Conservation (phyloP, 2,113 vertebrate genomes). For the Lepus europaeus region DNA sequence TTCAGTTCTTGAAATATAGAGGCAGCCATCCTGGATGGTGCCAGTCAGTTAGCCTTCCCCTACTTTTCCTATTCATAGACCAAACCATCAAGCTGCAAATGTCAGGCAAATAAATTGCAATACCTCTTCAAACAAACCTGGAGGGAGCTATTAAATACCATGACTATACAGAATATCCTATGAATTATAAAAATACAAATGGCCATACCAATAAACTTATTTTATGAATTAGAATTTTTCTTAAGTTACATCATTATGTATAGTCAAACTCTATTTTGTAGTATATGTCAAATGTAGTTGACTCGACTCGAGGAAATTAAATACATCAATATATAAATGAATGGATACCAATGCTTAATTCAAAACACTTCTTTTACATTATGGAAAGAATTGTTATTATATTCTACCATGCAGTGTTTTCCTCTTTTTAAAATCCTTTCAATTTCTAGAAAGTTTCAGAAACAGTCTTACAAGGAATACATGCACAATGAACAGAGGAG, state of each 20-base stretch:
- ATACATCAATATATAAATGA: not conserved
- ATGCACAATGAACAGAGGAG: slow-evolving; percentile 49
- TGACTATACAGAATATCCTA: slow-evolving; percentile 38
- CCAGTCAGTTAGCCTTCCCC: not conserved
- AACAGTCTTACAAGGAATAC: slow-evolving; percentile 49
- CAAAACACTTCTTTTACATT: slow-evolving; percentile 39
- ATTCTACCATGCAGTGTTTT: not conserved
- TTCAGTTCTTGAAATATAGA: slow-evolving; percentile 40
- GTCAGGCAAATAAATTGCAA: slow-evolving; percentile 23
- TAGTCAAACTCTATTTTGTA: not conserved
- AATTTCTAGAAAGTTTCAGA: slow-evolving; percentile 61
- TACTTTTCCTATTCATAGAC: not conserved
- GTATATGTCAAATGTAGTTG: not conserved
- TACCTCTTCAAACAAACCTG: not conserved
- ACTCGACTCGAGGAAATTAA: not conserved
- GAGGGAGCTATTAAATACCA: slow-evolving; percentile 28
- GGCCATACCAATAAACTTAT: not conserved
- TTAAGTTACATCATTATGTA: not conserved
- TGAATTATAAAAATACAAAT: slow-evolving; percentile 2
- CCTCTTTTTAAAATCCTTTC: not conserved
- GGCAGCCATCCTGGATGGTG: not conserved
- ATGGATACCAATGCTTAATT: slow-evolving; percentile 9
- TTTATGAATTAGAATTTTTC: not conserved
- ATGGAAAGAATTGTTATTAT: slow-evolving; percentile 5
- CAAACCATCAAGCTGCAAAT: not conserved